phyloP scores from a whole-genome alignment of 2,113 vertebrate species.

The Rousettus leschenaultii region DNA sequence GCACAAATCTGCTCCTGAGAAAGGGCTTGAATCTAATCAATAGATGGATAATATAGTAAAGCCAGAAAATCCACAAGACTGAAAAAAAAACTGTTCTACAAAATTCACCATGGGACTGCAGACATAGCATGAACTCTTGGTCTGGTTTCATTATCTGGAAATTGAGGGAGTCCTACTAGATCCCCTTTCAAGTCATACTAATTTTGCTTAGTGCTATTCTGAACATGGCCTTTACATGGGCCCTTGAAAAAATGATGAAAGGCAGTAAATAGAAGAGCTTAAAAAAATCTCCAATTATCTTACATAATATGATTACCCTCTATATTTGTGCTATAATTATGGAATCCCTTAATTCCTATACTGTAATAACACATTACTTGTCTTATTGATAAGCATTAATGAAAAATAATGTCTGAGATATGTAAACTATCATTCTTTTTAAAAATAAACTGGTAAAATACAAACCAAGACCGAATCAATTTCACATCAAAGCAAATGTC shows the following conservation, averaged over 20 bases:
- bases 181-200: neutral
- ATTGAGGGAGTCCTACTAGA: neutral
- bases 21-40: neutral
- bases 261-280: too few species aligned
- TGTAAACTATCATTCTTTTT: neutral
- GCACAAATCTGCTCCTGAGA: neutral
- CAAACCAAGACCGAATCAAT: neutral
- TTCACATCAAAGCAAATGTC: neutral
- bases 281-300: neutral
- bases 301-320: neutral
- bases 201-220: neutral
- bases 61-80: neutral
- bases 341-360: neutral
- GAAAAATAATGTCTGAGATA: neutral
- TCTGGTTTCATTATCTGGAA: neutral
- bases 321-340: neutral
- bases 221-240: neutral
- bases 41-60: neutral
- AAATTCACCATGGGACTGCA: neutral
- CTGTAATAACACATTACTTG: neutral
- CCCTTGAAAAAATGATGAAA: neutral
- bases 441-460: neutral
- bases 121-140: neutral
- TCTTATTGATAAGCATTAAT: neutral
- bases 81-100: neutral